A percentile compares a stretch with the other conserved stretches of the same genome.
phyloP scores from a whole-genome alignment of 1,140 invertebrate genomes.

The Lethocerus indicus region DNA sequence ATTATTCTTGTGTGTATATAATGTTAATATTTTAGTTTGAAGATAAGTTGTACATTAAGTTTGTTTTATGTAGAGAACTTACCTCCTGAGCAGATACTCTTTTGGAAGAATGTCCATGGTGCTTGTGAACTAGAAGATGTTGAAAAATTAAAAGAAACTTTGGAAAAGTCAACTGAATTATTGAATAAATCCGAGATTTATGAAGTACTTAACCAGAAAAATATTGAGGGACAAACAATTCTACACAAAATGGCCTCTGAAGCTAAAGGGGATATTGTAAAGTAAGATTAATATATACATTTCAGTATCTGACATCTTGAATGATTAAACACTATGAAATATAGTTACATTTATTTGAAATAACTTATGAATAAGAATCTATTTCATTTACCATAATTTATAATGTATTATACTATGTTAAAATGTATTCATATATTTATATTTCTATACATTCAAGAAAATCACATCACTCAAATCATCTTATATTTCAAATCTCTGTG shows the following conservation, averaged over 20 bases:
- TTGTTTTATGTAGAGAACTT: conserved; percentile 18
- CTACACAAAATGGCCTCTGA: conserved; percentile 10
- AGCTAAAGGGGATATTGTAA: conserved; percentile 8
- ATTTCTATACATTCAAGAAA: too few species aligned
- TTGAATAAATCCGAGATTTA: conserved; percentile 13
- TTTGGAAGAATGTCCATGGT: conserved; percentile 13
- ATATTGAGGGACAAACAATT: conserved; percentile 9
- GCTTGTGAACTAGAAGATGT: conserved; percentile 14
- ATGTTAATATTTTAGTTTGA: too few species aligned
- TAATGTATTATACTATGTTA: too few species aligned
- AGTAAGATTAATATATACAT: conserved; percentile 8
- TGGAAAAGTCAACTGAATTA: conserved; percentile 16
- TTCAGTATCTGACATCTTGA: too few species aligned
- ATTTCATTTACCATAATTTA: too few species aligned
- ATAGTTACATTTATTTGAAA: too few species aligned
- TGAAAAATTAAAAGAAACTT: conserved; percentile 20
- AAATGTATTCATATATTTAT: too few species aligned
- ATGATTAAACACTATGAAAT: too few species aligned
- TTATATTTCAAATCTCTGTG: too few species aligned
- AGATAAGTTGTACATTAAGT: neutral
- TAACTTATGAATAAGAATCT: too few species aligned
- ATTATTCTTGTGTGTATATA: too few species aligned
- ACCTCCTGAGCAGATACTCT: conserved; percentile 19
- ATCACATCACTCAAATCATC: too few species aligned
- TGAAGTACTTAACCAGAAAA: conserved; percentile 8